Evolutionary conservation across 2,888 invertebrate genomes (phyloP), one percentile per base, ranked within the genome.

Genomic region (Melanophora roralis): DNA sequence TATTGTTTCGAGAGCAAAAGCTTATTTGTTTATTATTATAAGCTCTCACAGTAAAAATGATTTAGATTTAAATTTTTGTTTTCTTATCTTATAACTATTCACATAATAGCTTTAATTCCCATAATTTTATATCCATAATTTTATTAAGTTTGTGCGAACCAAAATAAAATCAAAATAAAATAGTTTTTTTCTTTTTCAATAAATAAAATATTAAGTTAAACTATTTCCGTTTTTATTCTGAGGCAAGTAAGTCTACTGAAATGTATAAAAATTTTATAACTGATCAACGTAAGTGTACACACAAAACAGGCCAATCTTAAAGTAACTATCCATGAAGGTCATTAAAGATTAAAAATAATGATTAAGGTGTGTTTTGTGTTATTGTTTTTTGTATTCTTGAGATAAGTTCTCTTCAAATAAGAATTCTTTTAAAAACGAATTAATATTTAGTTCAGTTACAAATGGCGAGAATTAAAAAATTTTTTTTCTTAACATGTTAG

Each of bases 321-420:
- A 38, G 16, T 60, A 68, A 51, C 62, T 19, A 47, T 55, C 67
- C 78, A 62, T 78, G 78, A 78, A 78, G 78, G 78, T 68, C 68
- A 64, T 11, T 55, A 32, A 36, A 62, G 59, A 60, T 78, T 53
- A 60, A 27, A 71, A 5, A 53, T 19, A 36, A 16, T 34, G n/a
- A n/a, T n/a, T n/a, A n/a, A n/a, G n/a, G n/a, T n/a, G n/a, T n/a
- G n/a, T n/a, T n/a, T n/a, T n/a, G n/a, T n/a, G n/a, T n/a, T n/a
- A n/a, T n/a, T n/a, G n/a, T n/a, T n/a, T n/a, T n/a, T n/a, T n/a
- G n/a, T n/a, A n/a, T n/a, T n/a, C n/a, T n/a, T n/a, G n/a, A n/a
- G n/a, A n/a, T n/a, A n/a, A n/a, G n/a, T 23, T 14, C 59, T 47
- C 12, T 38, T 16, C 19, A 57, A 23, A 49, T 7, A 45, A 19